Percentiles rank a stretch among this genome's conserved stretches.
phyloP scores from a whole-genome alignment of 2,888 invertebrate genomes.

The Nephrotoma guestfalica region DNA sequence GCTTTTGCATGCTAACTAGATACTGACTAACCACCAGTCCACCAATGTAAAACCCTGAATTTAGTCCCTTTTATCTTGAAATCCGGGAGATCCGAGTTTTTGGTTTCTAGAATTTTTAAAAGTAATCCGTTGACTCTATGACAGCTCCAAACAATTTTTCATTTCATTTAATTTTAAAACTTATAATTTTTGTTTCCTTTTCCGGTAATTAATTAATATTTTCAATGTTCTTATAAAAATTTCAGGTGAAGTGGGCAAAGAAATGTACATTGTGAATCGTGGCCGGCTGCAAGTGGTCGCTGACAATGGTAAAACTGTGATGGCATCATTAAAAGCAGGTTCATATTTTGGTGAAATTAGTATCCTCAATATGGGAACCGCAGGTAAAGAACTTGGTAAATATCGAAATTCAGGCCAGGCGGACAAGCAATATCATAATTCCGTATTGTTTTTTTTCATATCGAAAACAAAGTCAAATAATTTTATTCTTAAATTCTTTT shows the following conservation, averaged over 20 bases:
- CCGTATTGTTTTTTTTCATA: constrained; percentile 1
- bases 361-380: constrained; percentile 98
- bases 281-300: constrained; percentile 90
- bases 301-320: constrained; percentile 87
- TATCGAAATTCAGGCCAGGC: constrained; percentile 48
- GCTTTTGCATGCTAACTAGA: too few species aligned
- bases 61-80: too few species aligned
- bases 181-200: not conserved
- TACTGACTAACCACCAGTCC: too few species aligned
- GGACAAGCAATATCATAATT: constrained; percentile 16
- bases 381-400: constrained; percentile 96
- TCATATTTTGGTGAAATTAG: constrained; percentile 99
- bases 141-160: not conserved
- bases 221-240: not conserved
- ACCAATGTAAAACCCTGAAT: too few species aligned
- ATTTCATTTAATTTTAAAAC: not conserved
- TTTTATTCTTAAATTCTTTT: not conserved
- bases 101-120: too few species aligned
- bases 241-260: constrained; percentile 94
- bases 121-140: too few species aligned
- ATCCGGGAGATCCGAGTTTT: too few species aligned
- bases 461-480: not conserved
- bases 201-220: not conserved
- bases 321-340: constrained; percentile 95
- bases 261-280: constrained; percentile 98